These are phyloP conservation scores for Oceanodroma tethys DNA, from an alignment of 2,113 vertebrate genomes.

Conservation along the genomic window DNA sequence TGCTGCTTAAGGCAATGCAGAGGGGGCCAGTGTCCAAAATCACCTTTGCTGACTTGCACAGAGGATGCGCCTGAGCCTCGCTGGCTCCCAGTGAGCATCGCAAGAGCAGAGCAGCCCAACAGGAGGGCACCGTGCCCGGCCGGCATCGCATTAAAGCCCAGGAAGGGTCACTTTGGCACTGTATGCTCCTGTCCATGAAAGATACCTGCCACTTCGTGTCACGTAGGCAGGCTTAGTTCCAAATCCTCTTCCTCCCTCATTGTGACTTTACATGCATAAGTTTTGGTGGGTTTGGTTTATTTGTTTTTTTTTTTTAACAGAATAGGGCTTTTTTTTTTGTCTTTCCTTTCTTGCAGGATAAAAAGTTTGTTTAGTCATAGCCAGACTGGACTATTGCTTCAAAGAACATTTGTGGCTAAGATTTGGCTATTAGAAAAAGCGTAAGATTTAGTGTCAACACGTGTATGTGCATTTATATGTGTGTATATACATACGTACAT, in stretches of 20 bases:
- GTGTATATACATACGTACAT: no score
- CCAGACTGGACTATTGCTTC: background rate
- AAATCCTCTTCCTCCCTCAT: background rate
- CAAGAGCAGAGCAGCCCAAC: background rate
- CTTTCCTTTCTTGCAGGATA: background rate
- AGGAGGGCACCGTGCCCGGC: background rate
- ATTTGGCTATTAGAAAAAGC: background rate
- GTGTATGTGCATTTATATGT: no score
- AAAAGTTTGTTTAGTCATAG: background rate
- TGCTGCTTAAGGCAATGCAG: background rate
- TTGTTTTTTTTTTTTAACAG: background rate
- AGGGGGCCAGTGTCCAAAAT: background rate
- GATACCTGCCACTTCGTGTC: background rate
- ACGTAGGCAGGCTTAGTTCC: background rate
- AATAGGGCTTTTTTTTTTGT: background rate
- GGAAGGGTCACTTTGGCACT: background rate
- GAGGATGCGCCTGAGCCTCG: background rate
- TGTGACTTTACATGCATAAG: background rate
- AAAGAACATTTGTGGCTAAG: background rate
- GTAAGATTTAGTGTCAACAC: background rate
- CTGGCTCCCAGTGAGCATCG: background rate
- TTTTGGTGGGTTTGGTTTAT: background rate
- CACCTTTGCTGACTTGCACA: background rate
- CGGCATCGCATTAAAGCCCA: rapidly evolving
- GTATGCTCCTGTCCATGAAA: background rate